Evolutionary conservation across 2,797 vertebrate genomes (phyloP).

Genomic region (Bradypus variegatus): DNA sequence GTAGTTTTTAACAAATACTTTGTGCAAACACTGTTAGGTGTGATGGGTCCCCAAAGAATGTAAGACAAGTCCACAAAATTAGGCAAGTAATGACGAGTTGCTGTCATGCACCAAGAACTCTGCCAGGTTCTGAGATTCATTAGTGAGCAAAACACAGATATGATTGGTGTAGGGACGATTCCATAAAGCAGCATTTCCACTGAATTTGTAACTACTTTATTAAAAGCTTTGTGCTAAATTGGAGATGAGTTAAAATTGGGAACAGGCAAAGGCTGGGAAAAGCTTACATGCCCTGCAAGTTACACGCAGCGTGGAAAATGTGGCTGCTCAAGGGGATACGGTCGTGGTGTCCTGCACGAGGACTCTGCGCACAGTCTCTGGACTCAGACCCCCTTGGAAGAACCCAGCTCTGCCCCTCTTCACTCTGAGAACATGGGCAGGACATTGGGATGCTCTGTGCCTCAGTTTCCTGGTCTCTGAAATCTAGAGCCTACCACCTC

Average conservation of each 20-base stretch:
- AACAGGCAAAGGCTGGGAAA: no score
- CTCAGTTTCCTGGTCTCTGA: background rate
- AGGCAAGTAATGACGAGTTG: background rate
- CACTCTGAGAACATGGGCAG: background rate
- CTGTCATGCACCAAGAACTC: background rate
- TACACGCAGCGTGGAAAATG: background rate
- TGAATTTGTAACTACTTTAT: background rate
- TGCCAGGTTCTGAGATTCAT: background rate
- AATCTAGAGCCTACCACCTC: background rate
- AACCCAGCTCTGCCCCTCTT: background rate
- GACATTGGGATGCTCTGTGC: background rate
- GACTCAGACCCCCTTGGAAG: background rate
- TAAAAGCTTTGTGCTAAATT: background rate
- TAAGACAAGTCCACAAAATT: background rate
- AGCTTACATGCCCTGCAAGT: background rate
- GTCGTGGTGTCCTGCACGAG: background rate
- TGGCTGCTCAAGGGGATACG: rapidly evolving
- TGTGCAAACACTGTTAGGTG: background rate
- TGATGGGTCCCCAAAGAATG: background rate
- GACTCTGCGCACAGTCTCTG: background rate
- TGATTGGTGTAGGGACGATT: no score
- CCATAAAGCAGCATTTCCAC: background rate
- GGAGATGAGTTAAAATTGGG: background rate
- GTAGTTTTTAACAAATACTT: background rate
- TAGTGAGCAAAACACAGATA: background rate